A percentile compares a stretch with the other conserved stretches of the same genome.
phyloP scores from a whole-genome alignment of 1,140 invertebrate genomes.

The Platyscapa corneri region DNA sequence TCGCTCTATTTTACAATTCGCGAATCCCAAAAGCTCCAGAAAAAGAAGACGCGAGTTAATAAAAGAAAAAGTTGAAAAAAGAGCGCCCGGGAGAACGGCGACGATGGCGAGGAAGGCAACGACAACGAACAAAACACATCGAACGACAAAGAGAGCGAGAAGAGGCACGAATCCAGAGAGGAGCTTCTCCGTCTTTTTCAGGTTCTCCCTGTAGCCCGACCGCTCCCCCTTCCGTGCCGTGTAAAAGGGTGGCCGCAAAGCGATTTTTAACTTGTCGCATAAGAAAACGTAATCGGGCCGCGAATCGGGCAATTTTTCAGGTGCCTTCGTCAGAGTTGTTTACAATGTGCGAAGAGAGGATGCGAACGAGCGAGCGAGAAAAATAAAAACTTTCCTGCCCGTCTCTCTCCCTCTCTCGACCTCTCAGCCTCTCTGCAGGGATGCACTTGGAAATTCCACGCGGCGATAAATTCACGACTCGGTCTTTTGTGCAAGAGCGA shows the following conservation, averaged over 20 bases:
- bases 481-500: slow-evolving; percentile 36
- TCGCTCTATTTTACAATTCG: slow-evolving; percentile 31
- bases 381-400: slow-evolving; percentile 30
- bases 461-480: slow-evolving; percentile 41
- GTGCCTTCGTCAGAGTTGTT: slow-evolving; percentile 42
- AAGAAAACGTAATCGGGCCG: slow-evolving; percentile 34
- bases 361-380: slow-evolving; percentile 13
- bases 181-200: background rate
- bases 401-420: background rate
- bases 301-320: slow-evolving; percentile 51
- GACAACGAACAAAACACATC: background rate
- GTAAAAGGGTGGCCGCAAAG: slow-evolving; percentile 1
- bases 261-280: slow-evolving; percentile 40
- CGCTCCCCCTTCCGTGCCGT: background rate
- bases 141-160: background rate
- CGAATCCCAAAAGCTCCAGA: background rate
- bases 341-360: slow-evolving; percentile 43
- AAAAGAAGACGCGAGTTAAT: background rate
- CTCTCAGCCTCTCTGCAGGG: background rate
- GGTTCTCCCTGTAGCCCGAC: no score
- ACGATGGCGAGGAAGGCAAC: background rate
- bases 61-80: background rate
- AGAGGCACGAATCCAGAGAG: background rate
- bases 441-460: slow-evolving; percentile 43
- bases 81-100: no score